Conservation (phyloP, 2,888 invertebrate species). For the Lottia scabra region DNA sequence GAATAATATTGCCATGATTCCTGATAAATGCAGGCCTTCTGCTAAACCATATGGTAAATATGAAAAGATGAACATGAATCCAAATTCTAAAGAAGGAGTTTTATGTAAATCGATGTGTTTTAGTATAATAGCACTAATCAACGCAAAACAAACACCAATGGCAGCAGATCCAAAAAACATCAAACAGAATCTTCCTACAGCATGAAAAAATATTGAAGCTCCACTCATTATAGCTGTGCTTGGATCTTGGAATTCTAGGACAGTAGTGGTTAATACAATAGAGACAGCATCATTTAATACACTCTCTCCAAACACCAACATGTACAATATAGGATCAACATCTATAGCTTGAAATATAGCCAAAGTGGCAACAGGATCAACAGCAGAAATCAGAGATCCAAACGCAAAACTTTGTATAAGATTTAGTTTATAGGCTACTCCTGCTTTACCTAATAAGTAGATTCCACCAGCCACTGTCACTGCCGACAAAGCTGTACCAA, state of each 20-base stretch:
- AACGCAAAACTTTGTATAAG: slow-evolving; percentile 99
- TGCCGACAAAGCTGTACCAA: slow-evolving; percentile 97
- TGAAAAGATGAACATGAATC: slow-evolving; percentile 97
- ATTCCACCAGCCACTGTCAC: slow-evolving; percentile 96
- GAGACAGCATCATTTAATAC: slow-evolving; percentile 98
- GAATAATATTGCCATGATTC: slow-evolving; percentile 99
- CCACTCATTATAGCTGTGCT: slow-evolving; percentile 68
- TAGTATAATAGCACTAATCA: slow-evolving; percentile 80
- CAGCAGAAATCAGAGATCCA: slow-evolving; percentile 97
- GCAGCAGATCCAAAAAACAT: slow-evolving; percentile 99
- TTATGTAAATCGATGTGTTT: slow-evolving; percentile 96
- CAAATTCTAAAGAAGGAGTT: slow-evolving; percentile 98
- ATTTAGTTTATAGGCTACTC: slow-evolving; percentile 85
- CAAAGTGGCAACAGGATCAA: slow-evolving; percentile 98
- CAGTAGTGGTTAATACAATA: slow-evolving; percentile 90
- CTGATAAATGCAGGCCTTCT: slow-evolving; percentile 94
- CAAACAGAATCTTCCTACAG: slow-evolving; percentile 87
- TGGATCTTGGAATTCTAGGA: slow-evolving; percentile 65
- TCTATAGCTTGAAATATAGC: slow-evolving; percentile 98
- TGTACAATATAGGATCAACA: slow-evolving; percentile 96
- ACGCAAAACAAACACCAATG: slow-evolving; percentile 93
- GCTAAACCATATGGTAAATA: slow-evolving; percentile 98
- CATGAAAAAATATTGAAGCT: slow-evolving; percentile 83
- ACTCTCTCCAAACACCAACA: slow-evolving; percentile 98
- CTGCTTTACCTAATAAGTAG: slow-evolving; percentile 85